Evolutionary conservation across 2,797 vertebrate genomes (phyloP), one percentile per base, ranked within the genome.

Genomic region (Tokudaia tokunoshimensis): DNA sequence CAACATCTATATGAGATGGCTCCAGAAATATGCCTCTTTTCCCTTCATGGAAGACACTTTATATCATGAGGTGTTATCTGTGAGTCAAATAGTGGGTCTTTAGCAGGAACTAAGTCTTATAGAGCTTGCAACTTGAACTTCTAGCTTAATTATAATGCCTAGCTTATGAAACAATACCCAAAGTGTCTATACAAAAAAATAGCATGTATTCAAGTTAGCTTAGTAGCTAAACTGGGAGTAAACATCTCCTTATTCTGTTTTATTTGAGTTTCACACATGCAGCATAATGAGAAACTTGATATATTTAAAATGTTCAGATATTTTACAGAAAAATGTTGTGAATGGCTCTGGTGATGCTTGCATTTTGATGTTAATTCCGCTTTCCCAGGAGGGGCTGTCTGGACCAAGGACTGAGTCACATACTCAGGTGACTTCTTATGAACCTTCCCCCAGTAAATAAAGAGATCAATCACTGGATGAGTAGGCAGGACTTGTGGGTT

Each of bases 141-240:
- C 20, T 31, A 50, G 2, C 26, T 52, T 63, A 70, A 26, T 34
- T 17, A 89, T 37, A 59, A 34, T 55, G 50, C 11, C n/a, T 26
- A 41, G 17, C 67, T 61, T 34, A 59, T 78, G 26, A 8, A 59
- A 44, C 6, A 34, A 14, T 4, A 57, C 1, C 29, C 7, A 55
- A 24, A 31, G 29, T 14, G 2, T 61, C 26, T 29, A 6, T 31
- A 24, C 2, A 24, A 52, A 67, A 67, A 72, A 78, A n/a, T 83
- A 85, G 44, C 3, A 92, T 61, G 29, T 75, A 59, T 86, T 90
- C 6, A 50, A 44, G 74, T 80, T 96, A 85, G 44, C 31, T 88
- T 80, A 34, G 55, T 79, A 79, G 0, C 47, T 52, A 59, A 86
- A 72, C 31, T 72, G 31, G 44, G 29, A 55, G 11, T 34, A 15